Conservation (phyloP, 53 echinoderm and acorn worm species). For the Actinopyga echinites region DNA sequence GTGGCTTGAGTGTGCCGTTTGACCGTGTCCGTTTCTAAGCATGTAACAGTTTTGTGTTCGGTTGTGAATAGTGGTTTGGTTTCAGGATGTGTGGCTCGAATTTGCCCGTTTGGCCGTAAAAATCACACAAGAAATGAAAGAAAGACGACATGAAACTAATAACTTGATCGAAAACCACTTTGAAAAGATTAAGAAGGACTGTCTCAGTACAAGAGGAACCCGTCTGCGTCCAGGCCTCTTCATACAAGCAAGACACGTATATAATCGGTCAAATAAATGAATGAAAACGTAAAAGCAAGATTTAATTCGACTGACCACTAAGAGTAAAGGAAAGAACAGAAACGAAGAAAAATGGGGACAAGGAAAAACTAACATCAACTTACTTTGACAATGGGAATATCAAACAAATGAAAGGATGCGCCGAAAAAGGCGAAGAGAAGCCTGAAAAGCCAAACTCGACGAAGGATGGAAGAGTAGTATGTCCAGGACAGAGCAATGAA, state of each 20-base stretch:
- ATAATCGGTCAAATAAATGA: background rate
- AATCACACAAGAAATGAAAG: background rate
- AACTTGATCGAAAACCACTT: conserved; percentile 15
- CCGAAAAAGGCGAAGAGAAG: background rate
- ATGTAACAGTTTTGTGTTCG: too few species aligned
- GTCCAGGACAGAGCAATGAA: background rate
- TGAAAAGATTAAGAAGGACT: conserved; percentile 4
- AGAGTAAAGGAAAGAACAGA: background rate
- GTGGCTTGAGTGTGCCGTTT: too few species aligned
- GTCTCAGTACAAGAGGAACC: background rate
- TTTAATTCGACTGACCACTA: background rate
- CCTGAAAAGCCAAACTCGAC: background rate
- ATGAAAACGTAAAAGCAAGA: background rate
- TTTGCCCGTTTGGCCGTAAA: too few species aligned
- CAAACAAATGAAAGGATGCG: background rate
- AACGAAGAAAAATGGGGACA: background rate
- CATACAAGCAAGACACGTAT: background rate
- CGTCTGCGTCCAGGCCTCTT: background rate
- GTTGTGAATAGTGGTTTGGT: too few species aligned
- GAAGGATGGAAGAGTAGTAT: background rate
- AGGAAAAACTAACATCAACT: background rate
- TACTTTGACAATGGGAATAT: background rate
- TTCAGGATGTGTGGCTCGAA: too few species aligned
- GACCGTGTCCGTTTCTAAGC: too few species aligned
- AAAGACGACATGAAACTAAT: background rate